Base-by-base conservation (phyloP, 1,140 invertebrate genomes). In the Hycleus cichorii region DNA sequence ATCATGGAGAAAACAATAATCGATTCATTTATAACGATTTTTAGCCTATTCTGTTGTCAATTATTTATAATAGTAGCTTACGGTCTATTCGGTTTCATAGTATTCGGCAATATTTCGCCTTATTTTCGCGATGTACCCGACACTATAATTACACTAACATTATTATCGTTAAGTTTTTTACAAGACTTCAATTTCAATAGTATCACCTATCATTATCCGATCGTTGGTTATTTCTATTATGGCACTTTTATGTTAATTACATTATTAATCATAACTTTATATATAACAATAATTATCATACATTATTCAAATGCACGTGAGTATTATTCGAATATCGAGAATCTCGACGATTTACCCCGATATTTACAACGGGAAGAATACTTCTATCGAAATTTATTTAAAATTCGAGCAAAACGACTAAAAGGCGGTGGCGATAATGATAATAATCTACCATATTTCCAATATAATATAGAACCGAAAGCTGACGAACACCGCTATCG, bases 1-100 rank as follows among this genome's bases (percentile, higher is more conserved):
- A 49, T 64, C 2, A 57, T 59, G 27, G 66, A 68, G 32, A 68
- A 63, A 55, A 64, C 64, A 18, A 24, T 68, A 6, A 27, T 40
- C 5, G 25, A 52, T 32, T 58, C 59, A 3, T 9, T 25, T 10
- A 10, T 18, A 4, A 47, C 60, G 4, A 8, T 68, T n/a, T 39
- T 59, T 10, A 32, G 45, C 3, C 38, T 63, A 5, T 48, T 64
- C 32, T 4, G 62, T 6, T 64, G 49, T 43, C 62, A 68, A n/a
- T 8, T 63, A 25, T 7, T 60, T 3, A 44, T 54, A 10, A 9
- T 66, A 3, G 18, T 66, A 7, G 56, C 53, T 2, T 68, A 64
- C 47, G 47, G 59, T 38, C 24, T 48, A 2, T 32, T 24, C 27
- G 66, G 58, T 12, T 47, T 44, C 8, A 3, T 64, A 9, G 49